Percentiles rank a stretch among this genome's conserved stretches.
Conservation (phyloP, 2,888 invertebrate genomes). For the Hybos culiciformis region DNA sequence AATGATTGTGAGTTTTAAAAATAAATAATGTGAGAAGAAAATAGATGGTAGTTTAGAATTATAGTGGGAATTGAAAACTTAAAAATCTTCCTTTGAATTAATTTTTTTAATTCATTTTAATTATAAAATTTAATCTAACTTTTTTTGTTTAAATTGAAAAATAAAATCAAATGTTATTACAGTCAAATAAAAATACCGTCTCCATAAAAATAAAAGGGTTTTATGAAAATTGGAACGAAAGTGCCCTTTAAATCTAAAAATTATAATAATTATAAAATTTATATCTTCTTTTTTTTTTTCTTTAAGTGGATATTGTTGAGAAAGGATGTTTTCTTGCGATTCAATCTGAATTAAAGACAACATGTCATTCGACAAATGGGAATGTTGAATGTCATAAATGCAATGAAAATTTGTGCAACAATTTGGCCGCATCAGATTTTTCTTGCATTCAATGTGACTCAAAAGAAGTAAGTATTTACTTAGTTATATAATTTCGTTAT, state of each 20-base stretch:
- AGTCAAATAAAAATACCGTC: too few relatives aligned
- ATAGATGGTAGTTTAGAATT: neutral
- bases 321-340: neutral
- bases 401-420: conserved; percentile 24
- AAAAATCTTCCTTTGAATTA: too few relatives aligned
- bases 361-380: neutral
- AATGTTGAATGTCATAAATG: conserved; percentile 24
- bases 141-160: too few relatives aligned
- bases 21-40: neutral
- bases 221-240: neutral
- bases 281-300: neutral
- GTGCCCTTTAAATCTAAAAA: neutral
- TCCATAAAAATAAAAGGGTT: too few relatives aligned
- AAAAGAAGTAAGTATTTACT: conserved; percentile 18
- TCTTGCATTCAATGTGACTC: conserved; percentile 25
- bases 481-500: neutral
- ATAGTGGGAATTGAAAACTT: too few relatives aligned
- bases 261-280: neutral
- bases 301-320: neutral
- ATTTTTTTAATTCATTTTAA: too few relatives aligned
- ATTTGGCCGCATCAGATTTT: conserved; percentile 22
- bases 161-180: too few relatives aligned
- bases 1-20: neutral
- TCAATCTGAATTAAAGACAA: neutral
- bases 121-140: too few relatives aligned